A percentile compares a stretch with the other conserved stretches of the same genome.
phyloP scores from a whole-genome alignment of 64 coral and sea anemone species.

The Montipora cactus region DNA sequence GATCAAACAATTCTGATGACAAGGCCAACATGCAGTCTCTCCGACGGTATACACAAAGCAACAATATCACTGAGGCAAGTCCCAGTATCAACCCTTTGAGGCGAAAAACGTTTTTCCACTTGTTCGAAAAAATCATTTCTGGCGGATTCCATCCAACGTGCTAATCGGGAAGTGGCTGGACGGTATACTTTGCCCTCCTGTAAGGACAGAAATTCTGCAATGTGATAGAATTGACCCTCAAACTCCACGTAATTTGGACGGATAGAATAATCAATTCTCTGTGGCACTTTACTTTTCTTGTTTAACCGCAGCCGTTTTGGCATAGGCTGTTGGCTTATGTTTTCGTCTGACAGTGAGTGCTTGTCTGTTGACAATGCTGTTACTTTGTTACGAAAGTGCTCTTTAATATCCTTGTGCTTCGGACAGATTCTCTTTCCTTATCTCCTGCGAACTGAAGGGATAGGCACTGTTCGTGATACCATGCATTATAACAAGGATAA shows the following conservation, averaged over 20 bases:
- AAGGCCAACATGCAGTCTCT: neutral
- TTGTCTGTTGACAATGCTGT: neutral
- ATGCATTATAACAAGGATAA: neutral
- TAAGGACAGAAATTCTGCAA: neutral
- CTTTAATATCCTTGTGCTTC: neutral
- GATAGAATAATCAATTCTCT: neutral
- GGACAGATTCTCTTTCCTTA: neutral
- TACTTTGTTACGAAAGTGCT: neutral
- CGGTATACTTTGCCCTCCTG: neutral
- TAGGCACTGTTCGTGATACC: constrained; percentile 47
- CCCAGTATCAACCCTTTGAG: neutral
- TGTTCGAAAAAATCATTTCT: neutral
- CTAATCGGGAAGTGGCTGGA: neutral
- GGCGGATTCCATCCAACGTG: neutral
- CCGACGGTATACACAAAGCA: neutral
- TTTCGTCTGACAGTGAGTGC: neutral
- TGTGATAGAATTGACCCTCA: neutral
- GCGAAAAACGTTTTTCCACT: neutral
- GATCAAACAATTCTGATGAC: neutral
- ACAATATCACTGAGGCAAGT: neutral
- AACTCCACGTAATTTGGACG: neutral
- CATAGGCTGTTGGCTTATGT: neutral
- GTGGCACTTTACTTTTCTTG: neutral
- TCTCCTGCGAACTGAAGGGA: neutral
- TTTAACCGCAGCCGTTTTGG: neutral